Evolutionary conservation across 2,113 vertebrate genomes (phyloP).

Genomic region (Terrapene triunguis): DNA sequence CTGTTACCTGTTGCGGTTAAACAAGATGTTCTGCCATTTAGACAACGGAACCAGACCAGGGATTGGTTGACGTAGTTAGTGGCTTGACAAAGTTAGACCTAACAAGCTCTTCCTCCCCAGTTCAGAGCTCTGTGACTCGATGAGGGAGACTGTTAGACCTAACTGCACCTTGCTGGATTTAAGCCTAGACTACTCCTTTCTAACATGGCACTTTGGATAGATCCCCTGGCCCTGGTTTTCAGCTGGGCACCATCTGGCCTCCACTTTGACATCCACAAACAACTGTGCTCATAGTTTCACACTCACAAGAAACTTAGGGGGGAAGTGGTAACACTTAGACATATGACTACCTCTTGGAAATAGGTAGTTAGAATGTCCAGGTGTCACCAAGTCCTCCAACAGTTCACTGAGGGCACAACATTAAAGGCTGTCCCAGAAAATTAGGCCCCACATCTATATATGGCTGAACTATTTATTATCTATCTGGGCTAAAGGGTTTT

Average conservation of each 20-base stretch:
- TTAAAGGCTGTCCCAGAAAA: slow-evolving; percentile 24
- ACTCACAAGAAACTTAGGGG: background rate
- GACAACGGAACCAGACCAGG: background rate
- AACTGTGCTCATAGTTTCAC: background rate
- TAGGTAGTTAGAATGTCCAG: background rate
- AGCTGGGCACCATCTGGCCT: background rate
- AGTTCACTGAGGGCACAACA: background rate
- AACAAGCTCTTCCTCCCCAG: background rate
- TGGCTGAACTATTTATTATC: slow-evolving; percentile 11
- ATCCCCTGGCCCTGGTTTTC: background rate
- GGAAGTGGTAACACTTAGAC: background rate
- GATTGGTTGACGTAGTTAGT: background rate
- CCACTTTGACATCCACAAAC: background rate
- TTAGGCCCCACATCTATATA: background rate
- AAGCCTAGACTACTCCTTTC: background rate
- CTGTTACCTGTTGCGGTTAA: background rate
- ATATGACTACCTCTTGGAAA: background rate
- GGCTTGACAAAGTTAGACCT: background rate
- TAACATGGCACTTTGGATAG: background rate
- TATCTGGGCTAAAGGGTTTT: slow-evolving; percentile 12
- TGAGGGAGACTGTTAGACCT: background rate
- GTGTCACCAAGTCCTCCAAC: background rate
- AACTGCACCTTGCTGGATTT: background rate
- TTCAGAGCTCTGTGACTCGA: background rate
- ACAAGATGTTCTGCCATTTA: background rate